Evolutionary conservation across 2,113 vertebrate species (phyloP).

Genomic region (Mesembrinibis cayennensis): DNA sequence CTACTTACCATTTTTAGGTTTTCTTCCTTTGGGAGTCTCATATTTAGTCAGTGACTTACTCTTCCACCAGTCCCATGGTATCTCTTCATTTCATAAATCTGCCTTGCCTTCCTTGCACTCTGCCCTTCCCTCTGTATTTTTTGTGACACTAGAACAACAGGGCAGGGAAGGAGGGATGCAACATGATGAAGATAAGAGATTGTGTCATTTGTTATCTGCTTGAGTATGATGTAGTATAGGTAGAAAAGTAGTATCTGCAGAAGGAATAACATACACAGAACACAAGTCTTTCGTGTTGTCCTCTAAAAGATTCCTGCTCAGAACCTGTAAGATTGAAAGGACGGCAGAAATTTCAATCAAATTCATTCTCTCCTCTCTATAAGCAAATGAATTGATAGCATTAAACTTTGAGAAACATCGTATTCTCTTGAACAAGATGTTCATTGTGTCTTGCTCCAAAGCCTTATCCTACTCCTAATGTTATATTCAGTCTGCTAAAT

Average conservation of each 20-base stretch:
- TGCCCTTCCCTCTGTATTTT: neutral
- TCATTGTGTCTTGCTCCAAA: neutral
- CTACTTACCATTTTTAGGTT: neutral
- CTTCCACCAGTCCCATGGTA: neutral
- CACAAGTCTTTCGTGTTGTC: neutral
- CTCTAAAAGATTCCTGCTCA: neutral
- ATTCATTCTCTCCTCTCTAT: neutral
- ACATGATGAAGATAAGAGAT: neutral
- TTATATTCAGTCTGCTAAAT: conserved; percentile 18
- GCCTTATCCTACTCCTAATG: neutral
- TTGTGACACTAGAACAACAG: neutral
- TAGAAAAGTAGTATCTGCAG: neutral
- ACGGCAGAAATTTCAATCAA: neutral
- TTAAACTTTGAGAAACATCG: neutral
- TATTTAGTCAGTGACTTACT: neutral
- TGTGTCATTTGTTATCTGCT: neutral
- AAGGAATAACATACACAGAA: neutral
- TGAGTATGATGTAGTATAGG: neutral
- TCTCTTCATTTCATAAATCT: neutral
- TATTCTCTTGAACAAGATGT: neutral
- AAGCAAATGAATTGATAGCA: neutral
- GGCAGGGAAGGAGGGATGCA: neutral
- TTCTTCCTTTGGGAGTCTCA: neutral
- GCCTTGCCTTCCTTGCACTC: neutral
- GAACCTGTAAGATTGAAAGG: neutral